Base-by-base conservation (phyloP, 2,888 invertebrate species). In the Philopedon plagiatum region DNA sequence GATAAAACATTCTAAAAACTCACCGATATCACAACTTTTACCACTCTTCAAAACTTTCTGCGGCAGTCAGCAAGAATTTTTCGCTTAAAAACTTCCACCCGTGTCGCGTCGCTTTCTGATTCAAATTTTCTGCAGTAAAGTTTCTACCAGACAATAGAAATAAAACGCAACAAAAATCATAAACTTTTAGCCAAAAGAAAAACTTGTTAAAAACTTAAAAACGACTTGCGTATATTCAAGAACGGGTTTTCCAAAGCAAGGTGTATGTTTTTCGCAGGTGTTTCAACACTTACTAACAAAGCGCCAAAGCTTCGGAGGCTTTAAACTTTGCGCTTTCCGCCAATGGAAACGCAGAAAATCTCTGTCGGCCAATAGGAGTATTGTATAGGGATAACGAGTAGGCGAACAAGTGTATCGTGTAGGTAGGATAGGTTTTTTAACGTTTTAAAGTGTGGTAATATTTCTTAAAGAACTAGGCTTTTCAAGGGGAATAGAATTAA, bases 231-330 rank as follows among this genome's bases (percentile, higher is more conserved):
- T 37, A 13, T 18, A 18, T 15, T 39, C 7, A 19, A 19, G 44
- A 46, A 26, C 44, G 46, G 4, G 11, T 18, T 26, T 29, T 29
- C 44, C 61, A 44, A n/a, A n/a, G 26, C 44, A 61, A 46, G 61
- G 46, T 39, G 39, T 65, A 41, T 65, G 41, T 56, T 58, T 70
- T 69, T 70, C 57, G 44, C 70, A 70, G 70, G 63, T 70, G 64
- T 49, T 49, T 57, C 70, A 62, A 49, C 70, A 46, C 70, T 70
- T 63, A 70, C 70, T 70, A 70, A 70, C 70, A 56, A 26, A 70
- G 63, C 70, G 70, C 70, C 56, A 64, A 70, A 70, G 32, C 26
- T 63, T 69, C 51, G 51, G 63, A 49, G 18, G 70, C 63, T 64
- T 66, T 63, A 70, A 70, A 57, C 32, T 63, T 57, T 15, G n/a